Conservation (phyloP, 2,888 invertebrate genomes). For the Dione vanillae region DNA sequence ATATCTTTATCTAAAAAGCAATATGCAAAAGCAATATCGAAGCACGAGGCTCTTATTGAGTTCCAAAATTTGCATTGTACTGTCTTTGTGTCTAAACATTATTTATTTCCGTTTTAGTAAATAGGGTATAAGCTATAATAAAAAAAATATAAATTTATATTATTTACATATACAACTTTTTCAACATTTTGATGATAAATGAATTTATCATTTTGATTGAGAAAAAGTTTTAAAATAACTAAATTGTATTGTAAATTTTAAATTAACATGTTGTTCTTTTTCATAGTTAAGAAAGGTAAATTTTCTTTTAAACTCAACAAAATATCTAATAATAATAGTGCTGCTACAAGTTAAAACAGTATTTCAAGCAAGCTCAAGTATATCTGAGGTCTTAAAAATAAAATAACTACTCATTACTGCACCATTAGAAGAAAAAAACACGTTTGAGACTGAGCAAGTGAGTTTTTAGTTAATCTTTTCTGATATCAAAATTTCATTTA, state of each 20-base stretch:
- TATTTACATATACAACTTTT: too few relatives aligned
- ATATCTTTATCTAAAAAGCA: conserved; percentile 8
- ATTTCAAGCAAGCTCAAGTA: neutral
- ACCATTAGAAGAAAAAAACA: neutral
- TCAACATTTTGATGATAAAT: too few relatives aligned
- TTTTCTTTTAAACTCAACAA: neutral
- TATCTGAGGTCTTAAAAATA: neutral
- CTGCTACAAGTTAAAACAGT: neutral
- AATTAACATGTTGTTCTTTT: neutral
- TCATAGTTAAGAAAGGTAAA: neutral
- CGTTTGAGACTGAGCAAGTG: too few relatives aligned
- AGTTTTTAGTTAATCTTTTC: too few relatives aligned
- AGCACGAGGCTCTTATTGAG: conserved; percentile 5
- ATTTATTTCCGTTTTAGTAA: neutral
- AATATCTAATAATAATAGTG: neutral
- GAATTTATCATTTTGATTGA: too few relatives aligned
- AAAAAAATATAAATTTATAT: too few relatives aligned
- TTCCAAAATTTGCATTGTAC: neutral
- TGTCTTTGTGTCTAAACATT: neutral
- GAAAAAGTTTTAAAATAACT: too few relatives aligned
- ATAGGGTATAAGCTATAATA: neutral
- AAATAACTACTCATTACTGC: neutral
- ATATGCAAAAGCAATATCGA: conserved; percentile 15
- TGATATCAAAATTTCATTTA: too few relatives aligned
- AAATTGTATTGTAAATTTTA: too few relatives aligned